Conservation (phyloP, 2,888 invertebrate species). For the Eudasyphora cyanicolor region DNA sequence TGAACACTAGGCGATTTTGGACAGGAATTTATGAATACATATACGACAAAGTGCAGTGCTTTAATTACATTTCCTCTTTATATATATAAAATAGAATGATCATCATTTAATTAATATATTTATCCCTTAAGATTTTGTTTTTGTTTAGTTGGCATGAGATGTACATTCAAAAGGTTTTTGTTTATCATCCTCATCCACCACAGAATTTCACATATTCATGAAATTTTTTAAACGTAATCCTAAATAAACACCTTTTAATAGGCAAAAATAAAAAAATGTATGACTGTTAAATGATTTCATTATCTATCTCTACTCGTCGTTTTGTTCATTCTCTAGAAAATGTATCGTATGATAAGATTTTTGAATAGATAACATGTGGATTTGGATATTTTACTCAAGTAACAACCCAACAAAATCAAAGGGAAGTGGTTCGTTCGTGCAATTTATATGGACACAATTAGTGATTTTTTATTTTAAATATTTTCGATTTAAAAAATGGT, state of each 20-base stretch:
- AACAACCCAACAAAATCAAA: too few species aligned
- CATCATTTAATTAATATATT: background rate
- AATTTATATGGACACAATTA: too few species aligned
- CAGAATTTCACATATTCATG: slow-evolving; percentile 2
- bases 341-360: background rate
- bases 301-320: background rate
- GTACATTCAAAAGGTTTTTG: slow-evolving; percentile 13
- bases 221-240: slow-evolving; percentile 24
- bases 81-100: background rate
- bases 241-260: slow-evolving; percentile 28
- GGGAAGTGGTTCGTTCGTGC: too few species aligned
- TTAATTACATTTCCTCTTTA: background rate
- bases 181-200: background rate
- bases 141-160: background rate
- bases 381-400: too few species aligned
- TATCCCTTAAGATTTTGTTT: background rate
- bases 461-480: too few species aligned
- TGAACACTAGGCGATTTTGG: background rate
- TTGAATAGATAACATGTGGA: too few species aligned
- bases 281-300: background rate
- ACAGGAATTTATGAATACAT: background rate
- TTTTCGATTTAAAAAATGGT: too few species aligned
- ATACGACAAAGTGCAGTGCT: background rate
- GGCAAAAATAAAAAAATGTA: background rate
- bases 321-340: background rate